phyloP scores from a whole-genome alignment of 2,888 invertebrate species.

The Oxytorus armatus region DNA sequence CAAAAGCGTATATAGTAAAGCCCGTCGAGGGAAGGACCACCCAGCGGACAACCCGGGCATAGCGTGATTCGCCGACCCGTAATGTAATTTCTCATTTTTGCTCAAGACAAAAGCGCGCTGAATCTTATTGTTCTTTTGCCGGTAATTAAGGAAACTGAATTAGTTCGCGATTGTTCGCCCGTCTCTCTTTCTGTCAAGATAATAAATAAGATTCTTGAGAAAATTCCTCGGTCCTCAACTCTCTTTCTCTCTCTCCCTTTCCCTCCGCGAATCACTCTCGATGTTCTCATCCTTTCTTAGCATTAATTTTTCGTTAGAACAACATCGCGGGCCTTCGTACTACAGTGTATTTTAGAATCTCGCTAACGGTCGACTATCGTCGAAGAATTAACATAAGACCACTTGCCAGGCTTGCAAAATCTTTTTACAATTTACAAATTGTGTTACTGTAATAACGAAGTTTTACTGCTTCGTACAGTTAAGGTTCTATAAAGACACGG shows the following conservation, averaged over 20 bases:
- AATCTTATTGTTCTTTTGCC: slow-evolving; percentile 84
- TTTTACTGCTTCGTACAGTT: slow-evolving; percentile 54
- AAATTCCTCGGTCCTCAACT: slow-evolving; percentile 75
- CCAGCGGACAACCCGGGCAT: slow-evolving; percentile 71
- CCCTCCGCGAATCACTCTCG: slow-evolving; percentile 22
- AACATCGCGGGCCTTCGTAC: slow-evolving; percentile 48
- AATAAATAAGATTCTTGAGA: slow-evolving; percentile 83
- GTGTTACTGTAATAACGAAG: slow-evolving; percentile 60
- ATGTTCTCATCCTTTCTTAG: slow-evolving; percentile 15
- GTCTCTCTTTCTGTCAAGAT: slow-evolving; percentile 71
- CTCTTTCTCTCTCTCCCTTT: slow-evolving; percentile 3
- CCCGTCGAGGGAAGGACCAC: slow-evolving; percentile 28
- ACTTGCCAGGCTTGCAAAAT: slow-evolving; percentile 38
- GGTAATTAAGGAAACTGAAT: slow-evolving; percentile 84
- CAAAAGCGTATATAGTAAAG: slow-evolving; percentile 21
- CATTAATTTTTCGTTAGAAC: slow-evolving; percentile 26
- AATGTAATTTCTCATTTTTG: slow-evolving; percentile 83
- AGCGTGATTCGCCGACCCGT: slow-evolving; percentile 78
- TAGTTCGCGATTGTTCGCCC: slow-evolving; percentile 82
- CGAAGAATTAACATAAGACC: slow-evolving; percentile 77
- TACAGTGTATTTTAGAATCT: slow-evolving; percentile 75
- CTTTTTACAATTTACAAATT: slow-evolving; percentile 61
- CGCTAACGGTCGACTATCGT: slow-evolving; percentile 77
- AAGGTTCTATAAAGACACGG: slow-evolving; percentile 18
- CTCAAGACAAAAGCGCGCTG: slow-evolving; percentile 82